These are phyloP conservation scores for Sinosuthora webbiana DNA, from an alignment of 2,113 vertebrate species.

Conservation along the genomic window DNA sequence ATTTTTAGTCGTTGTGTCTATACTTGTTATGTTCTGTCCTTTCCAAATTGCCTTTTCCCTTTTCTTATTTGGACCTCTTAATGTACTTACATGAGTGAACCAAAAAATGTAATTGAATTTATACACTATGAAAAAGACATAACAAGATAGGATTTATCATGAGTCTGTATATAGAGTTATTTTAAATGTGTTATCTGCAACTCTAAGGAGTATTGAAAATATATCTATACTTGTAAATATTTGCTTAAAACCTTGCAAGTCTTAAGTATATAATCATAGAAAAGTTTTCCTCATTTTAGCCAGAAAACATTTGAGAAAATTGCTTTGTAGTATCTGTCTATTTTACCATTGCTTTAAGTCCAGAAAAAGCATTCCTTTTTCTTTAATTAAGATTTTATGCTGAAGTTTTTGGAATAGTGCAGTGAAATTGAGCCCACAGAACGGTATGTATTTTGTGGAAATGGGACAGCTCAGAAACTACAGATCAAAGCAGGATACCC, in stretches of 20 bases:
- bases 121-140: background rate
- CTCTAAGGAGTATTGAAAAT: background rate
- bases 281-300: background rate
- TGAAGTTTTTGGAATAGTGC: background rate
- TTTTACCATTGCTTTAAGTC: background rate
- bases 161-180: background rate
- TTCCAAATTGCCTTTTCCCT: background rate
- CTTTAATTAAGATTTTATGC: background rate
- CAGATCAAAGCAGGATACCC: constrained; percentile 14
- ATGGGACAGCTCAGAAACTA: background rate
- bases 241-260: background rate
- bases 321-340: background rate
- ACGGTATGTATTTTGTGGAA: background rate
- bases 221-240: background rate
- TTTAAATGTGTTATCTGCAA: background rate
- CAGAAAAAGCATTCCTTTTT: background rate
- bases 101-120: background rate
- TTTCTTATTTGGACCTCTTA: background rate
- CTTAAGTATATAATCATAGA: background rate
- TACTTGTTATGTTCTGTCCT: background rate
- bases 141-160: background rate
- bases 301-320: background rate
- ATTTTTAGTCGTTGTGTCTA: background rate
- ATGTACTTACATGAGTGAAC: background rate
- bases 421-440: background rate